Percentiles rank a stretch among this genome's conserved stretches.
These are phyloP conservation scores for Drosophila miranda DNA, from an alignment of 1,140 invertebrate species.

Conservation along the genomic window DNA sequence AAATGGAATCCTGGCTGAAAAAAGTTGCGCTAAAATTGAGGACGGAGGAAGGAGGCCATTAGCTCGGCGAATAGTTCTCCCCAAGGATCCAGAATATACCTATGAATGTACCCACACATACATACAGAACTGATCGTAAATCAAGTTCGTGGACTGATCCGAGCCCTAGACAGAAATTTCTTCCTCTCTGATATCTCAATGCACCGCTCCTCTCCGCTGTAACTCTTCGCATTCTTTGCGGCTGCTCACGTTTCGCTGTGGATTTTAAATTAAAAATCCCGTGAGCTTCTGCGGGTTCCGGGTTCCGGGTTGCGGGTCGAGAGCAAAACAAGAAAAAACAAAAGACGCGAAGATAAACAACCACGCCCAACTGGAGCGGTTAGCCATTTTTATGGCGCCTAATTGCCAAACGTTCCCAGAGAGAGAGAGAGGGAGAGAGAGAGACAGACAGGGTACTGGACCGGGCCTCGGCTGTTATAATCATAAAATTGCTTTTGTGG, in stretches of 20 bases:
- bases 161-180: neutral
- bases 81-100: too few species aligned
- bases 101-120: too few species aligned
- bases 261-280: slow-evolving; percentile 77
- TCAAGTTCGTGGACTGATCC: slow-evolving; percentile 15
- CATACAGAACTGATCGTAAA: slow-evolving; percentile 5
- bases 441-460: slow-evolving; percentile 16
- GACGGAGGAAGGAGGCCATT: slow-evolving; percentile 1
- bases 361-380: slow-evolving; percentile 70
- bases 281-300: slow-evolving; percentile 51
- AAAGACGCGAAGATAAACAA: slow-evolving; percentile 67
- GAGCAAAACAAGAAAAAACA: slow-evolving; percentile 38
- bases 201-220: neutral
- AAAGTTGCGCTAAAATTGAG: too few species aligned
- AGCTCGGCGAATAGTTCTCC: neutral
- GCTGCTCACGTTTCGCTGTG: slow-evolving; percentile 61
- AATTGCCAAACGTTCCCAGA: slow-evolving; percentile 65
- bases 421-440: neutral
- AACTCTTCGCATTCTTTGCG: slow-evolving; percentile 11
- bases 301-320: slow-evolving; percentile 41
- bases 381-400: slow-evolving; percentile 78
- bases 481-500: slow-evolving; percentile 82
- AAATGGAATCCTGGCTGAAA: too few species aligned
- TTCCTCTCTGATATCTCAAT: slow-evolving; percentile 12
- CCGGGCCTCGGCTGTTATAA: slow-evolving; percentile 77